phyloP scores from a whole-genome alignment of 2,797 vertebrate genomes.

The Falco concolor region DNA sequence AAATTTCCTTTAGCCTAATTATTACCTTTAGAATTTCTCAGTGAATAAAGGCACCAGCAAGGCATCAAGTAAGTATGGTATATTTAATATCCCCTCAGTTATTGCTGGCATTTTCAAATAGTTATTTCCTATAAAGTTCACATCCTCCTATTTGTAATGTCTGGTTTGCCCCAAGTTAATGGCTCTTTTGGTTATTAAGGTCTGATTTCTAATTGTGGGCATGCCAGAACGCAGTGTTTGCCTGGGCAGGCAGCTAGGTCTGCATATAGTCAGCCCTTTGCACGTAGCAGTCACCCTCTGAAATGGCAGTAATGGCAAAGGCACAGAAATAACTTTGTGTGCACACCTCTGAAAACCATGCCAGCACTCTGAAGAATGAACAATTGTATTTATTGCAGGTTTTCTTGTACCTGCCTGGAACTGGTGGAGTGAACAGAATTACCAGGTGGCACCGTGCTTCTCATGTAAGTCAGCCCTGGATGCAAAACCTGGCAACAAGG shows the following conservation, averaged over 20 bases:
- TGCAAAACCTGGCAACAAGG: background rate
- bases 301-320: background rate
- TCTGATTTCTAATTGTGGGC: background rate
- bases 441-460: background rate
- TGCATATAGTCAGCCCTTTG: background rate
- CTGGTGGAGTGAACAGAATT: background rate
- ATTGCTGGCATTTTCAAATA: background rate
- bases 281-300: background rate
- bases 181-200: background rate
- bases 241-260: background rate
- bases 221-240: background rate
- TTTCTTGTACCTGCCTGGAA: background rate
- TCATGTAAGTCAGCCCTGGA: background rate
- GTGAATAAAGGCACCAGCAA: background rate
- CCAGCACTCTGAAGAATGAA: background rate
- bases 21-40: background rate
- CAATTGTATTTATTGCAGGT: background rate
- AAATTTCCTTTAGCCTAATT: background rate
- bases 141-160: background rate
- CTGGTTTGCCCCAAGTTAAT: background rate
- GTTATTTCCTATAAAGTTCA: constrained; percentile 26
- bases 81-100: background rate
- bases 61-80: background rate
- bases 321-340: background rate
- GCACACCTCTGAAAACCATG: background rate